Conservation (phyloP, 2,113 vertebrate species). For the Connochaetes taurinus region DNA sequence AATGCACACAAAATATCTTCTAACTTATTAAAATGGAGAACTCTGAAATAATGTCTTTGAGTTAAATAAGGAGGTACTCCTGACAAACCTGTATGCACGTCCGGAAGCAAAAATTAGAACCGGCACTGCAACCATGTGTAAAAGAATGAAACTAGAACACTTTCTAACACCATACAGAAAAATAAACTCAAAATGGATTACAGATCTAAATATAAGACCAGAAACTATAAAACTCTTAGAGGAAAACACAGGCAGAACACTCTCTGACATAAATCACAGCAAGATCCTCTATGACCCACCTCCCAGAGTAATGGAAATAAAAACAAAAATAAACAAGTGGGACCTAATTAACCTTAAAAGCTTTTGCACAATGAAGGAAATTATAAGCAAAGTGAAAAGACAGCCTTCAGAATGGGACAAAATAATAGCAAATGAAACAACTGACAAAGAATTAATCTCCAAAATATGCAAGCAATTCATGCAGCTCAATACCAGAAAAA, state of each 20-base stretch:
- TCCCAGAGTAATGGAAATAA: not conserved
- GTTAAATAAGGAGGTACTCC: not conserved
- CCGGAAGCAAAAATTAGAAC: not conserved
- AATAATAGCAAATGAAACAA: not conserved
- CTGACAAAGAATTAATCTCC: not conserved
- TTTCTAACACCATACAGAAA: not conserved
- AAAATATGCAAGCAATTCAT: not conserved
- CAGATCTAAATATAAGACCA: not conserved
- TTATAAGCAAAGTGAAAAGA: not conserved
- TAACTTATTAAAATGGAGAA: not conserved
- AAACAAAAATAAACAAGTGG: not conserved
- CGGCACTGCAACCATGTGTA: not conserved
- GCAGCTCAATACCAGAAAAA: not conserved
- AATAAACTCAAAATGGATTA: not conserved
- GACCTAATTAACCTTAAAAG: not conserved
- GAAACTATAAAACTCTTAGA: not conserved
- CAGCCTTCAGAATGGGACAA: not conserved
- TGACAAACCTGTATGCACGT: not conserved
- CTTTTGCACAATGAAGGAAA: not conserved
- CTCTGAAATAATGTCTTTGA: not conserved
- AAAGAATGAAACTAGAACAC: not conserved
- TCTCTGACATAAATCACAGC: not conserved
- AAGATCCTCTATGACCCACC: not conserved
- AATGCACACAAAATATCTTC: not conserved
- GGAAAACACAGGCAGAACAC: not conserved